Percentiles rank a stretch among this genome's conserved stretches.
Evolutionary conservation across 2,888 invertebrate species (phyloP).

Genomic region (Epiblema foenella): DNA sequence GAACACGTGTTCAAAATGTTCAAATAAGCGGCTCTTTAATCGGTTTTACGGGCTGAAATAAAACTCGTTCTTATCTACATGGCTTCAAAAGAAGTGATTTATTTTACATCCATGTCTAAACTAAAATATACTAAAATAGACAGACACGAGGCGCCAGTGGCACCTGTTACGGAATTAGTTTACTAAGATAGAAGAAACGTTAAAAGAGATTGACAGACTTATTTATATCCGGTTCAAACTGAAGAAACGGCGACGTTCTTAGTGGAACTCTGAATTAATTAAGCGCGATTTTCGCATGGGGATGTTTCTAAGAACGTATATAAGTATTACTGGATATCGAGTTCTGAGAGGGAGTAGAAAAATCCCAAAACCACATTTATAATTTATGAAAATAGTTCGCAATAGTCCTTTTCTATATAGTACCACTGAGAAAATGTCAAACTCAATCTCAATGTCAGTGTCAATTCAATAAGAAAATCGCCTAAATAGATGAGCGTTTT

Average conservation of each 20-base stretch:
- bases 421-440: no score
- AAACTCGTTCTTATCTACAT: slow-evolving; percentile 70
- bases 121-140: slow-evolving; percentile 59
- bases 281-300: neutral
- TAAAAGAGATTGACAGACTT: slow-evolving; percentile 68
- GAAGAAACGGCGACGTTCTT: slow-evolving; percentile 1
- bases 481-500: no score
- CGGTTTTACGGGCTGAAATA: slow-evolving; percentile 45
- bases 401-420: no score
- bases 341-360: no score
- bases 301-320: neutral
- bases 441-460: no score
- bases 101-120: slow-evolving; percentile 60
- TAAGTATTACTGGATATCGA: neutral
- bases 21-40: slow-evolving; percentile 39
- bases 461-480: no score
- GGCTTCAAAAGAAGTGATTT: slow-evolving; percentile 72
- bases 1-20: slow-evolving; percentile 44
- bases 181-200: slow-evolving; percentile 68
- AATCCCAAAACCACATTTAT: no score
- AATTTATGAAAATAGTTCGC: no score
- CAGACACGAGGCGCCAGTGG: slow-evolving; percentile 59
- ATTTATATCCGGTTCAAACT: slow-evolving; percentile 55
- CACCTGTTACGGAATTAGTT: slow-evolving; percentile 72
- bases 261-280: neutral